Percentiles rank a stretch among this genome's conserved stretches.
Evolutionary conservation across 2,888 invertebrate species (phyloP).

Genomic region (Rhagium mordax): DNA sequence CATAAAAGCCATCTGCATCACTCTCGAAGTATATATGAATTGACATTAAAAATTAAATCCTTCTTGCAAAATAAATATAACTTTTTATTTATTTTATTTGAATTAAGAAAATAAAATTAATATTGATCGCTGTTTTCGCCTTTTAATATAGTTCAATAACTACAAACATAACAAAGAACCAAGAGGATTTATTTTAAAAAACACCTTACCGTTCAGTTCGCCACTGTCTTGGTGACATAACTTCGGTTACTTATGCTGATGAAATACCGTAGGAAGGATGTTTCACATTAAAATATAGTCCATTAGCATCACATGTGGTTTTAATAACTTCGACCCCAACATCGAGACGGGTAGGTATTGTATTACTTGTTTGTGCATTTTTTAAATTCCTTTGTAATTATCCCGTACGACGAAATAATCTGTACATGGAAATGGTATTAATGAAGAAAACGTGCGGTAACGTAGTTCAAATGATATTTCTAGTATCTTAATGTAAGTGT

Average conservation of each 20-base stretch:
- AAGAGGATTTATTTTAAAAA: not conserved
- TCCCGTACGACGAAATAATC: not conserved
- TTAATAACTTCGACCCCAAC: slow-evolving; percentile 41
- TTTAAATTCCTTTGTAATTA: slow-evolving; percentile 10
- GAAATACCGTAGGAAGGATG: slow-evolving; percentile 50
- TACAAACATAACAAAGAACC: too few species aligned
- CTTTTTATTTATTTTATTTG: too few species aligned
- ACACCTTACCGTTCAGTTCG: not conserved
- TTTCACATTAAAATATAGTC: slow-evolving; percentile 49
- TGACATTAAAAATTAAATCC: too few species aligned
- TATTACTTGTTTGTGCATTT: slow-evolving; percentile 39
- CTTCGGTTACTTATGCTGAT: slow-evolving; percentile 45
- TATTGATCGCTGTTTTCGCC: too few species aligned
- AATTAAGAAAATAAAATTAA: too few species aligned
- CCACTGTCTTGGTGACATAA: not conserved
- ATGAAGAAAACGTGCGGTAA: not conserved
- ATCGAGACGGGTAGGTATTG: slow-evolving; percentile 44
- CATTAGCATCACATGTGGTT: slow-evolving; percentile 47
- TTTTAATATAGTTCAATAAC: too few species aligned
- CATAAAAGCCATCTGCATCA: too few species aligned
- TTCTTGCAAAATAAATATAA: too few species aligned
- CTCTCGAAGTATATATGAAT: too few species aligned
- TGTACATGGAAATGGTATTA: not conserved
- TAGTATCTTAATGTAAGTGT: not conserved
- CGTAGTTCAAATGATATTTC: not conserved